Evolutionary conservation across 2,113 vertebrate species (phyloP), one percentile per base, ranked within the genome.

Genomic region (Probosciger aterrimus): DNA sequence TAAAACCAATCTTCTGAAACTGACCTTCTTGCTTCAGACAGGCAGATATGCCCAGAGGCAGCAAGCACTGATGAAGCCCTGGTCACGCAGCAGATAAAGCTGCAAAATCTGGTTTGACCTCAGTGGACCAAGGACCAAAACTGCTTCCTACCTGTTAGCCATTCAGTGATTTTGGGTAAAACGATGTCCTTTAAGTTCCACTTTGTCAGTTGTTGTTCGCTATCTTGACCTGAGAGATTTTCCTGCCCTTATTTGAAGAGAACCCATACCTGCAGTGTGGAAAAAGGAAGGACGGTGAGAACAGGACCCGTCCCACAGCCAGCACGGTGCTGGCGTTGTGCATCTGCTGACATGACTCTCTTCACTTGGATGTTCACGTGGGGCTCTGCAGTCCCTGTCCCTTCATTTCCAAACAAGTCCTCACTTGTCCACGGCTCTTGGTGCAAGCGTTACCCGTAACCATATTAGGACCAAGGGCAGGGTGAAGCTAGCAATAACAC

Each of bases 391-490:
- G 37, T 77, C 70, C 35, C 35, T 91, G 31, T 82, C 49, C 55
- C n/a, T 78, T 83, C 25, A 37, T 92, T 95, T 75, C 88, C 47
- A 81, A 90, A 93, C 80, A 81, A 50, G n/a, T 53, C 55, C n/a
- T 78, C 7, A 1, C 46, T 86, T 86, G 47, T 27, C 67, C 4
- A 1, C 3, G 10, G 55, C 53, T 62, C 19, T 47, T 86, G 80
- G 35, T 57, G 60, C 47, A 81, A 91, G 44, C n/a, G 44, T 64
- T 50, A 64, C 16, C 13, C 8, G 7, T 30, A 75, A 44, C 77
- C 52, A 25, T 84, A 78, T 86, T 68, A 86, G 82, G 68, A 63
- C 55, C 77, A 75, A 65, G 5, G 16, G 39, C 64, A 82, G 79
- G 14, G n/a, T 35, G 65, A 70, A 92, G 82, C 33, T 79, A 55